phyloP scores from a whole-genome alignment of 2,888 invertebrate genomes.

The Ariolimax columbianus region DNA sequence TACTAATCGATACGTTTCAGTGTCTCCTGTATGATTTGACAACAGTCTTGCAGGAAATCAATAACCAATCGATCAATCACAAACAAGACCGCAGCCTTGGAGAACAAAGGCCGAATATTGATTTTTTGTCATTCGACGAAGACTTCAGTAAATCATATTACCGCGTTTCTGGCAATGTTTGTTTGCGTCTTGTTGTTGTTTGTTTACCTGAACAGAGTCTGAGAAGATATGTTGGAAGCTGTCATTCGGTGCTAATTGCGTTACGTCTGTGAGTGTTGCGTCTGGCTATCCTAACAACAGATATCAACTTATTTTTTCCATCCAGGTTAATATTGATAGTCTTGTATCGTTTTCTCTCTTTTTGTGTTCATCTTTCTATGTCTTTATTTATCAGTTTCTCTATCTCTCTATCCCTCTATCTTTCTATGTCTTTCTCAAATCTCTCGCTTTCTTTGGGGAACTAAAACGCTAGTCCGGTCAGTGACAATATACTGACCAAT shows the following conservation, averaged over 20 bases:
- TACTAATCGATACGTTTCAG: not conserved
- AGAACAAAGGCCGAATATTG: not conserved
- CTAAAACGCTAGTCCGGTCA: no score
- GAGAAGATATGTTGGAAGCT: not conserved
- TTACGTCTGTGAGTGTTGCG: no score
- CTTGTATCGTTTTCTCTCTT: not conserved
- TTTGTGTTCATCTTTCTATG: not conserved
- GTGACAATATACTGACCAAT: no score
- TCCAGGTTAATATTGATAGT: no score
- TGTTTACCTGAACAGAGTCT: no score
- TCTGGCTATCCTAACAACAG: no score
- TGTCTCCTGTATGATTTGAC: not conserved
- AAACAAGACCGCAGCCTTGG: not conserved
- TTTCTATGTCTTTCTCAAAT: no score
- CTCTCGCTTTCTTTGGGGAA: no score
- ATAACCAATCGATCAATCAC: slow-evolving; percentile 6
- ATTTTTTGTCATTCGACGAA: not conserved
- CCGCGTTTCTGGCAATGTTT: not conserved
- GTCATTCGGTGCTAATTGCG: not conserved
- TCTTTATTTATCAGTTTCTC: not conserved
- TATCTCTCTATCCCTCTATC: no score
- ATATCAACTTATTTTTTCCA: no score
- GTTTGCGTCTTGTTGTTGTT: not conserved
- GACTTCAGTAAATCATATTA: slow-evolving; percentile 3
- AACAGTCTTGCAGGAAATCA: not conserved